Evolutionary conservation across 2,113 vertebrate species (phyloP).

Genomic region (Acanthochromis polyacanthus): DNA sequence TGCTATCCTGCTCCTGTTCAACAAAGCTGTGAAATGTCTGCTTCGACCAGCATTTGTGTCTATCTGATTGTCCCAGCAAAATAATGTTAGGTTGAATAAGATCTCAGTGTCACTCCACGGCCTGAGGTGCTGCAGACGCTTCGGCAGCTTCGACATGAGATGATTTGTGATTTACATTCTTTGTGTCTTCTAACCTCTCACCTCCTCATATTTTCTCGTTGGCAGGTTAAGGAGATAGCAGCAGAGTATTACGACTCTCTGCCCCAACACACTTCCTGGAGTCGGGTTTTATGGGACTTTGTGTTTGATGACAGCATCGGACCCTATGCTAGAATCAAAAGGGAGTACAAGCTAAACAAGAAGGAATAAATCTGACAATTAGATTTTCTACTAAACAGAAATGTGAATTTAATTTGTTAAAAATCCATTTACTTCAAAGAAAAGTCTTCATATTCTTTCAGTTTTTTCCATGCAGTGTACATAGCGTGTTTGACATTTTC

Average conservation of each 20-base stretch:
- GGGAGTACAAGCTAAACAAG: slow-evolving; percentile 88
- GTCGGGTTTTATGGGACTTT: slow-evolving; percentile 95
- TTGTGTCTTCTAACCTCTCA: background rate
- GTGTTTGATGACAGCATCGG: slow-evolving; percentile 93
- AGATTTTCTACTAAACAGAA: background rate
- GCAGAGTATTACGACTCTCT: slow-evolving; percentile 95
- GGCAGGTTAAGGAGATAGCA: slow-evolving; percentile 95
- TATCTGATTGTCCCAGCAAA: background rate
- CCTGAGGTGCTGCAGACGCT: background rate
- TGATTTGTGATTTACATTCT: background rate
- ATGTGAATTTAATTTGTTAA: slow-evolving; percentile 20
- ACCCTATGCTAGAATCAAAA: slow-evolving; percentile 93
- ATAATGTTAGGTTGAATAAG: background rate
- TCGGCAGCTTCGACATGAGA: background rate
- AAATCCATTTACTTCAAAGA: background rate
- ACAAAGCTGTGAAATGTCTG: background rate
- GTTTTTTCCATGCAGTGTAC: background rate
- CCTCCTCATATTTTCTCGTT: background rate
- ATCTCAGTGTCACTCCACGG: background rate
- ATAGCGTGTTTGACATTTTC: background rate
- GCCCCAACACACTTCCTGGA: slow-evolving; percentile 95
- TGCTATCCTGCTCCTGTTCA: background rate
- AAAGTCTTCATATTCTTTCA: background rate
- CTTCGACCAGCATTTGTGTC: background rate
- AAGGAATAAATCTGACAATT: slow-evolving; percentile 58